Evolutionary conservation across 2,888 invertebrate species (phyloP).

Genomic region (Epsilonema sp.): DNA sequence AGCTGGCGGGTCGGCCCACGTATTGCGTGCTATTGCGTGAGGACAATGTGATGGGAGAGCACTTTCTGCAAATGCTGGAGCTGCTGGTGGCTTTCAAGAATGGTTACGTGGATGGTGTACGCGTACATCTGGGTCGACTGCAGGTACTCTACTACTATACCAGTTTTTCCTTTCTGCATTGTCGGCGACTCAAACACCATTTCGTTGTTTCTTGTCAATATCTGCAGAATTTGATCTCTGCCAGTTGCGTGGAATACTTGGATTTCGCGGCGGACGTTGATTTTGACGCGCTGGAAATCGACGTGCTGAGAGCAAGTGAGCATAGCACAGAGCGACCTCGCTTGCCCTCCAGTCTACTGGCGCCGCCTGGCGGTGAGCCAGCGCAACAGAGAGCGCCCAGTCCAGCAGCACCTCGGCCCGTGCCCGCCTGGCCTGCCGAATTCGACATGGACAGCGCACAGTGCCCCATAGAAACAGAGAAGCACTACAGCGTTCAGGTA

Average conservation of each 20-base stretch:
- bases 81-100: constrained; percentile 87
- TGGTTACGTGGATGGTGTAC: constrained; percentile 82
- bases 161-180: no score
- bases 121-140: constrained; percentile 65
- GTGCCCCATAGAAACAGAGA: no score
- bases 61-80: constrained; percentile 87
- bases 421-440: no score
- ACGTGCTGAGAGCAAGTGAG: constrained; percentile 17
- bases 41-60: constrained; percentile 55
- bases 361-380: no score
- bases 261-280: constrained; percentile 57
- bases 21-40: constrained; percentile 82
- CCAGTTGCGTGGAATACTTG: constrained; percentile 92
- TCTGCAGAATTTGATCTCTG: constrained; percentile 83
- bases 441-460: no score
- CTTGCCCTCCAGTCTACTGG: no score
- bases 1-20: constrained; percentile 84
- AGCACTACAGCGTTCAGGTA: no score
- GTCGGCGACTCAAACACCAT: neutral
- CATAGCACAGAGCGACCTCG: no score
- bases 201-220: no score
- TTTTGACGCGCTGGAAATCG: constrained; percentile 20
- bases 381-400: no score
- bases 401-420: no score
- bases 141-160: constrained; percentile 27